phyloP scores from a whole-genome alignment of 2,113 vertebrate species.

The Lophura nycthemera region DNA sequence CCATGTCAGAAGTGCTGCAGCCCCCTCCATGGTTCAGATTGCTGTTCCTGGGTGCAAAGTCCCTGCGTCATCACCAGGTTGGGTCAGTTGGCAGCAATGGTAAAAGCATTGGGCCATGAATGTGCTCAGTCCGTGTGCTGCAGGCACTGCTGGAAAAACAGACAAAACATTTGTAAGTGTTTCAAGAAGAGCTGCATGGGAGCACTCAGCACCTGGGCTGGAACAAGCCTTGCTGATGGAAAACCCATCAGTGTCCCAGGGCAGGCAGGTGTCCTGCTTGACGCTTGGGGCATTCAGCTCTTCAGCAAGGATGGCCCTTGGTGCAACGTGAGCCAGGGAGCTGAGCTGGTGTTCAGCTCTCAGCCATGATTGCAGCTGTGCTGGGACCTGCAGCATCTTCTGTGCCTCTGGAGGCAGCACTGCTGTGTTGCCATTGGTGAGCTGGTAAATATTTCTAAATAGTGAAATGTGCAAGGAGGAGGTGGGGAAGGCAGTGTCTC shows the following conservation, averaged over 20 bases:
- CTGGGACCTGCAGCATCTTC: background rate
- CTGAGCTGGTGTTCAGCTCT: background rate
- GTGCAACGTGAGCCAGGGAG: background rate
- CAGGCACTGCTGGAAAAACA: background rate
- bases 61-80: background rate
- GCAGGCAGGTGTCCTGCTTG: background rate
- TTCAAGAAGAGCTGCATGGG: background rate
- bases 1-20: accelerated
- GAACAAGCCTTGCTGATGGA: background rate
- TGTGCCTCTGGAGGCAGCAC: background rate
- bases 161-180: background rate
- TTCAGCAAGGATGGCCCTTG: background rate
- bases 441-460: background rate
- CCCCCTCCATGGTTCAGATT: background rate
- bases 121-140: background rate
- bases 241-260: background rate
- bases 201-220: background rate
- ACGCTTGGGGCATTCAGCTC: background rate
- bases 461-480: background rate
- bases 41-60: background rate
- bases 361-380: background rate
- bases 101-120: background rate
- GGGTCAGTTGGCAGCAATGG: background rate
- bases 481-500: accelerated
- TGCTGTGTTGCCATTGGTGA: background rate